phyloP scores from a whole-genome alignment of 2,113 vertebrate genomes.

The Nothobranchius kuhntae region DNA sequence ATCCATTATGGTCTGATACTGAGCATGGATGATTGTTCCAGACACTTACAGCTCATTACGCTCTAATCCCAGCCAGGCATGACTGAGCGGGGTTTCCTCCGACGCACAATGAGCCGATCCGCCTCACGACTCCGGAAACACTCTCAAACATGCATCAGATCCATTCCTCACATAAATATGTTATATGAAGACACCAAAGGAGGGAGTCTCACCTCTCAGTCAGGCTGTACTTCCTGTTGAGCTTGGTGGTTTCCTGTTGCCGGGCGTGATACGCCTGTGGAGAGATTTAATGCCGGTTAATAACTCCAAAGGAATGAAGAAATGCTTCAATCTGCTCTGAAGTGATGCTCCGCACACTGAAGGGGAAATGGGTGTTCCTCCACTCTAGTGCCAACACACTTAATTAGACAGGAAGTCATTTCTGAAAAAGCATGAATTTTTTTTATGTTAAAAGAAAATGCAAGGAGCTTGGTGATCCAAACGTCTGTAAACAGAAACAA shows the following conservation, averaged over 20 bases:
- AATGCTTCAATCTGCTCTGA: constrained; percentile 15
- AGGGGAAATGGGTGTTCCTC: constrained; percentile 27
- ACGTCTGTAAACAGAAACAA: no score
- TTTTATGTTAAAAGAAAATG: neutral
- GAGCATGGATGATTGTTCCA: constrained; percentile 47
- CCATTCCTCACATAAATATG: neutral
- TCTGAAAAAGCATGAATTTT: no score
- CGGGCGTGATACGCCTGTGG: constrained; percentile 75
- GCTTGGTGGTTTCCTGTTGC: constrained; percentile 81
- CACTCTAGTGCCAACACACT: constrained; percentile 6
- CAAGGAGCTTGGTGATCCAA: neutral
- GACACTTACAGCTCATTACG: constrained; percentile 57
- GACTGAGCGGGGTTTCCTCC: constrained; percentile 52
- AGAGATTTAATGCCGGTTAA: constrained; percentile 53
- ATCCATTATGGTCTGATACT: constrained; percentile 31
- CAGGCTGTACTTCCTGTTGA: constrained; percentile 89
- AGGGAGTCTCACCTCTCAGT: constrained; percentile 85
- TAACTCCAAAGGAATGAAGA: constrained; percentile 40
- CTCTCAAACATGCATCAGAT: no score
- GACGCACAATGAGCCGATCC: constrained; percentile 33
- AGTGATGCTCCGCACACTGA: constrained; percentile 18
- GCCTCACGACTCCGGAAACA: constrained; percentile 22
- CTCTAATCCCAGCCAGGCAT: constrained; percentile 42
- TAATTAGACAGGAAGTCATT: neutral
- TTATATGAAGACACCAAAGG: constrained; percentile 1